These are phyloP conservation scores for Apamea crenata DNA, from an alignment of 2,888 invertebrate genomes.

Conservation along the genomic window DNA sequence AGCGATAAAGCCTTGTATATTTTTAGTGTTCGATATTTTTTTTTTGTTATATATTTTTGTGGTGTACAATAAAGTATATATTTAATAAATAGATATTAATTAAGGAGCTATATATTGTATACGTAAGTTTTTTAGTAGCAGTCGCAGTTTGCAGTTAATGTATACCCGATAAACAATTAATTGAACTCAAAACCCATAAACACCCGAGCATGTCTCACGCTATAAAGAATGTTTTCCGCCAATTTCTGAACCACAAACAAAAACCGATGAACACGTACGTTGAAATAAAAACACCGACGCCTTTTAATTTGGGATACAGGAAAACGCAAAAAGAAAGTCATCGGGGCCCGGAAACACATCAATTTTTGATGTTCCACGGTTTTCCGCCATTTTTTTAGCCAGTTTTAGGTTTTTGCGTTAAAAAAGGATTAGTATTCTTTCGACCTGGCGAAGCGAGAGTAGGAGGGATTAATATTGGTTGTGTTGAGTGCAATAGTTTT, in stretches of 20 bases:
- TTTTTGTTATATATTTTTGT: no score
- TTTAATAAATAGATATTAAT: no score
- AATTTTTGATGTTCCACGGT: slow-evolving; percentile 49
- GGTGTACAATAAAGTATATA: no score
- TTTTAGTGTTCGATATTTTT: no score
- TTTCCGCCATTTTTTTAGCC: slow-evolving; percentile 17
- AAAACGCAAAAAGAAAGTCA: slow-evolving; percentile 51
- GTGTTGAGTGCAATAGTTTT: neutral
- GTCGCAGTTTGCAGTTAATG: neutral
- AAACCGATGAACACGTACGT: slow-evolving; percentile 32
- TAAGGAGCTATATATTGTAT: neutral
- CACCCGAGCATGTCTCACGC: neutral
- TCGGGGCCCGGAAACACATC: slow-evolving; percentile 45
- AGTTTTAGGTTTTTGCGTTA: slow-evolving; percentile 22
- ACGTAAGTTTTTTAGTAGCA: neutral
- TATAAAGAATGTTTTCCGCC: neutral
- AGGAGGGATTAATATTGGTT: neutral
- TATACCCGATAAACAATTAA: neutral
- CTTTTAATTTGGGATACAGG: slow-evolving; percentile 56
- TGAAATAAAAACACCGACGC: slow-evolving; percentile 38
- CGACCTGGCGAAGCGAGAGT: slow-evolving; percentile 6
- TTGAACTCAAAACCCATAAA: neutral
- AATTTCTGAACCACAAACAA: slow-evolving; percentile 17
- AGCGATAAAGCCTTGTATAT: no score
- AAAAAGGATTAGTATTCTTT: slow-evolving; percentile 40